Conservation (phyloP, 2,888 invertebrate genomes). For the Chymomyza fuscimana region DNA sequence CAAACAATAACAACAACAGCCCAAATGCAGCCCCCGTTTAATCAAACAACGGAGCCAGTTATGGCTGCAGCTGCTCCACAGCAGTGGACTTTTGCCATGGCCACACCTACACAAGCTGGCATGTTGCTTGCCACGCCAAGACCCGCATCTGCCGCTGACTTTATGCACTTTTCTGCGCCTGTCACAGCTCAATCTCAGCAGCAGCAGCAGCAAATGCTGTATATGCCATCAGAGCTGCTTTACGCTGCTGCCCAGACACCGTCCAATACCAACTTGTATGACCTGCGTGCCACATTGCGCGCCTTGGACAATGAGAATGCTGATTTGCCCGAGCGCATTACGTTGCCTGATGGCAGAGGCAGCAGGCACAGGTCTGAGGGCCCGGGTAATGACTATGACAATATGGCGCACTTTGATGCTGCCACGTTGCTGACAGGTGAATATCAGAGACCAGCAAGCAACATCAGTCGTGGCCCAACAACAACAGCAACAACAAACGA, state of each 20-base stretch:
- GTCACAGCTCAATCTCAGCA: neutral
- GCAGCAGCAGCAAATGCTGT: constrained; percentile 20
- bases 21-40: constrained; percentile 22
- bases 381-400: neutral
- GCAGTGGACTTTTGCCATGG: constrained; percentile 68
- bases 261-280: constrained; percentile 59
- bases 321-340: constrained; percentile 66
- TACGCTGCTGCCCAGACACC: constrained; percentile 38
- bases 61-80: constrained; percentile 29
- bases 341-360: neutral
- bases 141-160: constrained; percentile 8
- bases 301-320: constrained; percentile 69
- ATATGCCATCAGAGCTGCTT: constrained; percentile 34
- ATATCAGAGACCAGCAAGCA: constrained; percentile 29
- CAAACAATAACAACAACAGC: constrained; percentile 4
- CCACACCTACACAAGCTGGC: constrained; percentile 59
- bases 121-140: constrained; percentile 56
- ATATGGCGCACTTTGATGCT: constrained; percentile 29
- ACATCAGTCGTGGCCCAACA: constrained; percentile 18
- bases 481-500: constrained; percentile 24
- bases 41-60: constrained; percentile 3
- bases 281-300: constrained; percentile 65
- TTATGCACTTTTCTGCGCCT: constrained; percentile 48
- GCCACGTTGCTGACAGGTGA: constrained; percentile 41
- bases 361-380: neutral